Evolutionary conservation across 2,113 vertebrate genomes (phyloP).

Genomic region (Eretmochelys imbricata): DNA sequence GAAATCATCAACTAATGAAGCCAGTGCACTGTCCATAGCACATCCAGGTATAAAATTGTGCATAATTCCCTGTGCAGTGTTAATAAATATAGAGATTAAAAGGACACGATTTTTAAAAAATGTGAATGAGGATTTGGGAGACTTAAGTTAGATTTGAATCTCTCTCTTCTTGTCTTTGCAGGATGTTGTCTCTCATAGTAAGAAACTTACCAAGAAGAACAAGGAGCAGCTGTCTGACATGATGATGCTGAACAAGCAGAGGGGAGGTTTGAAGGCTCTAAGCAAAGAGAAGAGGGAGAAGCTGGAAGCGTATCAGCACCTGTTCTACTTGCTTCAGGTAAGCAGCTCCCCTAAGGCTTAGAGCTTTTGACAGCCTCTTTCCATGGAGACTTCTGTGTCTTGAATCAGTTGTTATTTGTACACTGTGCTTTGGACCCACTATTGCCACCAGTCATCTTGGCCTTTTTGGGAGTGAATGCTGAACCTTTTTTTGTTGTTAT

Average conservation of each 20-base stretch:
- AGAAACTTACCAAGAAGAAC: conserved; percentile 98
- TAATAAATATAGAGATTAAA: neutral
- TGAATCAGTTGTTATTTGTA: neutral
- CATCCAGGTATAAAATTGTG: neutral
- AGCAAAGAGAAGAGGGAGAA: conserved; percentile 98
- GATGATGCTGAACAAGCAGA: conserved; percentile 98
- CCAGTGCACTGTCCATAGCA: neutral
- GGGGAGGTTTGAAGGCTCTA: conserved; percentile 94
- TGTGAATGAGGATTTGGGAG: neutral
- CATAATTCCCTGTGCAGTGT: neutral
- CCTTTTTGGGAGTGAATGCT: neutral
- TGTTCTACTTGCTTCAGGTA: conserved; percentile 96
- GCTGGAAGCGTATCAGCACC: conserved; percentile 95
- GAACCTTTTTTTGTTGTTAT: conserved; percentile 41
- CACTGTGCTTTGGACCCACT: neutral
- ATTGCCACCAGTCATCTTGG: neutral
- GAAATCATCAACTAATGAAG: neutral
- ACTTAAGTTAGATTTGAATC: neutral
- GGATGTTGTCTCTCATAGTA: conserved; percentile 99
- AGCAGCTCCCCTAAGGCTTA: fast-evolving
- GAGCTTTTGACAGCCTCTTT: neutral
- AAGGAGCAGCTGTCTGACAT: conserved; percentile 95
- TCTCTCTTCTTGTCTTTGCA: conserved; percentile 60
- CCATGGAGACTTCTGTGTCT: neutral
- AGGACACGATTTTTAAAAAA: neutral